phyloP scores from a whole-genome alignment of 2,113 vertebrate species.

The Gnathonemus longibarbis region DNA sequence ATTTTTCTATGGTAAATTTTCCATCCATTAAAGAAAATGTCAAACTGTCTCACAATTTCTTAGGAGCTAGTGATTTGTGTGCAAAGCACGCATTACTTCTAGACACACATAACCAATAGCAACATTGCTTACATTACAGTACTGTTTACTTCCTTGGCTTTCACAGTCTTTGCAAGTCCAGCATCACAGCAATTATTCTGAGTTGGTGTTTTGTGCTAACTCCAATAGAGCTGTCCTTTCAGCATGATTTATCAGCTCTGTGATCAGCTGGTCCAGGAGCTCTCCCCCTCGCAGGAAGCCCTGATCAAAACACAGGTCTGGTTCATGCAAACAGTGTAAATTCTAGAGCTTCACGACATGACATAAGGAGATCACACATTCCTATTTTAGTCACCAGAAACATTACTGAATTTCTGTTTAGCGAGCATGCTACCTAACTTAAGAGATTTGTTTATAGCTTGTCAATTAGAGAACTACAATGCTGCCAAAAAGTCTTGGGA shows the following conservation, averaged over 20 bases:
- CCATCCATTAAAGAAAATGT: not conserved
- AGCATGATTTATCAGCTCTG: constrained; percentile 59
- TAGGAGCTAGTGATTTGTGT: not conserved
- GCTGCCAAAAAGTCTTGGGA: not conserved
- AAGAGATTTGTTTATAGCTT: not conserved
- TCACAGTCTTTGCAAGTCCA: not conserved
- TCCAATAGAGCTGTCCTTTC: constrained; percentile 69
- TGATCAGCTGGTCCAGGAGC: constrained; percentile 70
- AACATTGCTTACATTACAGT: not conserved
- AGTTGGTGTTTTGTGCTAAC: constrained; percentile 25
- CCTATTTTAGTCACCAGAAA: not conserved
- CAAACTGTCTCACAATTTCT: not conserved
- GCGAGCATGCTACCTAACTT: not conserved
- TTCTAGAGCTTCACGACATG: not conserved
- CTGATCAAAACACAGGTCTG: constrained; percentile 44
- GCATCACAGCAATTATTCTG: not conserved
- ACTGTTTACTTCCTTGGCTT: not conserved
- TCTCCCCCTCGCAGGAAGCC: constrained; percentile 78
- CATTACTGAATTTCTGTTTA: not conserved
- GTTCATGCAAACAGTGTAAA: not conserved
- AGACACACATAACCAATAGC: not conserved
- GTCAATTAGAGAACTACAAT: not conserved
- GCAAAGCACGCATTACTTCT: not conserved
- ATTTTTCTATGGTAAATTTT: not conserved
- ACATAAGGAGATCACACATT: not conserved